Conservation (phyloP, 2,888 invertebrate species). For the Agrotis segetum region DNA sequence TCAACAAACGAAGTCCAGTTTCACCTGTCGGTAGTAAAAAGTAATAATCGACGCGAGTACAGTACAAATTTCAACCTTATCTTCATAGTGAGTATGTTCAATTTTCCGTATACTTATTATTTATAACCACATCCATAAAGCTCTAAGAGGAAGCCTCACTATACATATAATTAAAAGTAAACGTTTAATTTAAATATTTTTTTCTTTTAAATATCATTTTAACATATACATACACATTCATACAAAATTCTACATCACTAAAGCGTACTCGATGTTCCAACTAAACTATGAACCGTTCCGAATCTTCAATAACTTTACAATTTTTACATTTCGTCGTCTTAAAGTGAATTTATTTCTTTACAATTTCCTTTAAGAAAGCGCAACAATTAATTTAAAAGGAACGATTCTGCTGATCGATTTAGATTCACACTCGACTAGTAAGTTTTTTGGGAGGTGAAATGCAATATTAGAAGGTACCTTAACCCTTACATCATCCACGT, state of each 20-base stretch:
- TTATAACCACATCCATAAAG: slow-evolving; percentile 87
- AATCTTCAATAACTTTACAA: slow-evolving; percentile 68
- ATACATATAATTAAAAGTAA: slow-evolving; percentile 85
- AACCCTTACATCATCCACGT: slow-evolving; percentile 26
- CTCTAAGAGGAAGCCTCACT: slow-evolving; percentile 90
- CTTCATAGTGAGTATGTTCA: slow-evolving; percentile 87
- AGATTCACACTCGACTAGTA: slow-evolving; percentile 89
- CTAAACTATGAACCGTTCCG: slow-evolving; percentile 73
- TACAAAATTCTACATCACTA: slow-evolving; percentile 85
- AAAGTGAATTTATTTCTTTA: slow-evolving; percentile 66
- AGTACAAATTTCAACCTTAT: slow-evolving; percentile 81
- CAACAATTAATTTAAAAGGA: slow-evolving; percentile 67
- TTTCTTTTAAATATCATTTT: slow-evolving; percentile 84
- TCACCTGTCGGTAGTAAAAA: slow-evolving; percentile 61
- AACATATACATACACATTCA: slow-evolving; percentile 88
- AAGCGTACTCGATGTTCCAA: slow-evolving; percentile 86
- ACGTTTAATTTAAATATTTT: slow-evolving; percentile 73
- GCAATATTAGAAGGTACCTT: slow-evolving; percentile 57
- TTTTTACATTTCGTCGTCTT: slow-evolving; percentile 69
- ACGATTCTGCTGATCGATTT: slow-evolving; percentile 73
- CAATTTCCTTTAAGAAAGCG: slow-evolving; percentile 72
- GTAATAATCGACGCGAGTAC: slow-evolving; percentile 74
- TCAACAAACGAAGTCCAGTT: slow-evolving; percentile 59
- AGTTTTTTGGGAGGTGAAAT: slow-evolving; percentile 73
- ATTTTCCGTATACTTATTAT: slow-evolving; percentile 87